Conservation (phyloP, 2,797 vertebrate genomes). For the Lepilemur septentrionalis region DNA sequence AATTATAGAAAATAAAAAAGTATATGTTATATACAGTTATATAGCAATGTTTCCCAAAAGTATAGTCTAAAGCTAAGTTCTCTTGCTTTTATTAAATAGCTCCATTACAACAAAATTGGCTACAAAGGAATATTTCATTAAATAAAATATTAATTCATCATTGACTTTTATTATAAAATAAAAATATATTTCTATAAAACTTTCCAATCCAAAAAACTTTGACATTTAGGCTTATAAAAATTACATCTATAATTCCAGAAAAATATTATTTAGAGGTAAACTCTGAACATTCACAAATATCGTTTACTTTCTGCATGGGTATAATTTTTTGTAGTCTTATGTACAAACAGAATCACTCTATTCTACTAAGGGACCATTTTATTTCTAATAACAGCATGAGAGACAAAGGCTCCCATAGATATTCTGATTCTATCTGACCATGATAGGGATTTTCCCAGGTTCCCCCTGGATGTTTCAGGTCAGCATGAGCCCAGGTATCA, state of each 20-base stretch:
- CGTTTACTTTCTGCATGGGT: neutral
- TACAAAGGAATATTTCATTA: neutral
- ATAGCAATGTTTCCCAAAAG: neutral
- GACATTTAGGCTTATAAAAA: neutral
- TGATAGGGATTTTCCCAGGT: neutral
- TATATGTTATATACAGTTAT: neutral
- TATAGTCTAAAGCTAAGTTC: neutral
- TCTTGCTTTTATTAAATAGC: slow-evolving; percentile 16
- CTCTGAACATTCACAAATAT: neutral
- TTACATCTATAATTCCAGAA: neutral
- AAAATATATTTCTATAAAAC: slow-evolving; percentile 2
- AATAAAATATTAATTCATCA: neutral
- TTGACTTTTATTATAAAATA: slow-evolving; percentile 33
- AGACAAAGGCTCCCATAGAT: neutral
- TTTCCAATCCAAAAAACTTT: neutral
- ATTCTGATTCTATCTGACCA: neutral
- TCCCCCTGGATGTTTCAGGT: neutral
- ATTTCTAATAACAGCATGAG: neutral
- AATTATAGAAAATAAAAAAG: neutral
- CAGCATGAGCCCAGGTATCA: neutral
- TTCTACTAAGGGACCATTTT: neutral
- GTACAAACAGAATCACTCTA: neutral
- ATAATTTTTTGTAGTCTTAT: neutral
- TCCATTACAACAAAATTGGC: neutral
- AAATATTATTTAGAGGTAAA: slow-evolving; percentile 23